Conservation (phyloP, 2,888 invertebrate genomes). For the Parnassius orleans region DNA sequence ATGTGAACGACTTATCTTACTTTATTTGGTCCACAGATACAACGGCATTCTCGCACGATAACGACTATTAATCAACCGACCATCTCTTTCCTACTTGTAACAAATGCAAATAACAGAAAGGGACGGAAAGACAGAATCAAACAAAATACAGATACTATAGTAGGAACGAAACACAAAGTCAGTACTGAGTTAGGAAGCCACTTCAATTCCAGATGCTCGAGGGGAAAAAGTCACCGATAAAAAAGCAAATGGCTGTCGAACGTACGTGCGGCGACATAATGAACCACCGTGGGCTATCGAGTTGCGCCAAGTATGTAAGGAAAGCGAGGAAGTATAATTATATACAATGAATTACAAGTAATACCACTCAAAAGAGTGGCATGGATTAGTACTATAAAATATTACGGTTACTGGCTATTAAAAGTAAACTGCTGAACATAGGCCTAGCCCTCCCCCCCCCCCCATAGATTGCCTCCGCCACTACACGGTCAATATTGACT, state of each 20-base stretch:
- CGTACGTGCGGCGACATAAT: not conserved
- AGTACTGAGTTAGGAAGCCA: not conserved
- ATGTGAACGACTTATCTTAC: constrained; percentile 37
- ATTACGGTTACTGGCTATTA: too few species aligned
- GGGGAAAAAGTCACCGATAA: not conserved
- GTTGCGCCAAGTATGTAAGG: not conserved
- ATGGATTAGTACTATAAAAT: too few species aligned
- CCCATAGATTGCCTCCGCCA: too few species aligned
- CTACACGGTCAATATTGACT: too few species aligned
- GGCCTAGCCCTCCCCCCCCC: too few species aligned
- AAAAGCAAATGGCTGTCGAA: not conserved
- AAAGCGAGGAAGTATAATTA: too few species aligned
- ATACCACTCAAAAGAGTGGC: too few species aligned
- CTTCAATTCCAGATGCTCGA: constrained; percentile 2
- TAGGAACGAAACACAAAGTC: constrained; percentile 32
- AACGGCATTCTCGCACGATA: constrained; percentile 42
- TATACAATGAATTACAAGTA: too few species aligned
- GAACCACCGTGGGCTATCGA: not conserved
- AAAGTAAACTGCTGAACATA: too few species aligned
- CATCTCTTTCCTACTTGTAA: constrained; percentile 23
- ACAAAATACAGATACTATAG: constrained; percentile 29
- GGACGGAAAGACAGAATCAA: constrained; percentile 28
- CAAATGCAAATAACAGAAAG: constrained; percentile 17
- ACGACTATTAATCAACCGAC: constrained; percentile 26
- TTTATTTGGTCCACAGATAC: constrained; percentile 40